These are phyloP conservation scores for Tridacna crocea DNA, from an alignment of 2,888 invertebrate species.

Conservation along the genomic window DNA sequence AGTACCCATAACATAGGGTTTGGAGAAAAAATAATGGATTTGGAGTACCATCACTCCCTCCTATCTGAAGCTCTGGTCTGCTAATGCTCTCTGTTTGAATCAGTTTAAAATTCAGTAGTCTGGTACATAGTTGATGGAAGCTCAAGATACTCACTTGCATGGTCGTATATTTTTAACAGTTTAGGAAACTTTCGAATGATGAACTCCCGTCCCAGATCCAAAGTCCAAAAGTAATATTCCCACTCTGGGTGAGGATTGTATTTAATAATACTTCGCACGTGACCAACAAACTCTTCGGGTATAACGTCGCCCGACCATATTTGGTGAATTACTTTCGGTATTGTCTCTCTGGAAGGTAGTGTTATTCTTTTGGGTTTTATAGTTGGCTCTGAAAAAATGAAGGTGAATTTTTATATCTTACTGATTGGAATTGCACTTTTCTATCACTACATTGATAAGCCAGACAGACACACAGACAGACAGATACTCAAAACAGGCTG, in stretches of 20 bases:
- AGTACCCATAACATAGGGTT: no score
- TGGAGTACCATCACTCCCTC: no score
- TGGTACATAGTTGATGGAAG: neutral
- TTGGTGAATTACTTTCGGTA: conserved; percentile 16
- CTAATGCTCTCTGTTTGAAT: neutral
- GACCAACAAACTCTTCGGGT: conserved; percentile 4
- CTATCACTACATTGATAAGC: no score
- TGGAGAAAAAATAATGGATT: no score
- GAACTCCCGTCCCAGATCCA: neutral
- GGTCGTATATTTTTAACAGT: conserved; percentile 6
- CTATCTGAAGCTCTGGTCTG: no score
- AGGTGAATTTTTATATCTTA: no score
- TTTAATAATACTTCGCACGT: conserved; percentile 2
- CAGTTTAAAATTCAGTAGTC: neutral
- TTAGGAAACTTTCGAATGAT: conserved; percentile 3
- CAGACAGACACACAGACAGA: no score
- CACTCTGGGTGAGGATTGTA: conserved; percentile 16
- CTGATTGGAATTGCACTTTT: no score
- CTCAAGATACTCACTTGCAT: neutral
- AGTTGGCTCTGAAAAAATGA: no score
- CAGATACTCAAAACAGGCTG: no score
- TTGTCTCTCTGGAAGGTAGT: neutral
- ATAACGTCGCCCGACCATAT: conserved; percentile 12
- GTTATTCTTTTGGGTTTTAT: neutral
- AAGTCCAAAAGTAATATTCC: conserved; percentile 20